Conservation (phyloP, 2,888 invertebrate species). For the Caenorhabditis angaria region DNA sequence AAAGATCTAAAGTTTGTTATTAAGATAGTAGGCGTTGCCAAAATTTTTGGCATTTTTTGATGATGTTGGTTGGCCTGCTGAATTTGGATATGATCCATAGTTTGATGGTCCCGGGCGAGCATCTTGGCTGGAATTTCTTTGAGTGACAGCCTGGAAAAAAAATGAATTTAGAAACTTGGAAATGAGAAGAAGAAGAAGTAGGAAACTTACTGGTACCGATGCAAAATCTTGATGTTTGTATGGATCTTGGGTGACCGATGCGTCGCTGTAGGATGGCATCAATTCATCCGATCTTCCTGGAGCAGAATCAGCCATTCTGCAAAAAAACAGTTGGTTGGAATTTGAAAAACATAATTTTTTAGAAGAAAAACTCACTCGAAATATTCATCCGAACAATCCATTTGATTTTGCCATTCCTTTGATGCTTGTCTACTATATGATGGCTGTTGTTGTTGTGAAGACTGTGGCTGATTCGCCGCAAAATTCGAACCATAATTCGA, state of each 20-base stretch:
- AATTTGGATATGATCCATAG: neutral
- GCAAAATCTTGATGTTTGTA: slow-evolving; percentile 3
- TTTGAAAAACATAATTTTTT: too few relatives aligned
- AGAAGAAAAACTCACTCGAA: neutral
- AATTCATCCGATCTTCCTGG: slow-evolving; percentile 8
- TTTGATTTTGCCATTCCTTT: slow-evolving; percentile 4
- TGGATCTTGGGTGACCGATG: too few relatives aligned
- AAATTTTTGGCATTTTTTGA: slow-evolving; percentile 1
- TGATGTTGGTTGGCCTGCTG: neutral
- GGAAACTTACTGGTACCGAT: neutral
- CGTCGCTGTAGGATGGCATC: slow-evolving; percentile 7
- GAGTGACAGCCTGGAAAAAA: neutral
- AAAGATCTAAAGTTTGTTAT: slow-evolving; percentile 8
- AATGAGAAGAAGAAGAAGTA: neutral
- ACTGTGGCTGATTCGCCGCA: neutral
- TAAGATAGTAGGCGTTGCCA: neutral
- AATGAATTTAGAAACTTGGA: neutral
- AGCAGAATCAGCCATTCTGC: neutral
- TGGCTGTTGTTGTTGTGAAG: neutral
- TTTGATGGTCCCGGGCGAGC: neutral
- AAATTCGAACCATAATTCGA: too few relatives aligned
- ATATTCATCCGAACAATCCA: slow-evolving; percentile 10
- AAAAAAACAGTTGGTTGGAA: neutral
- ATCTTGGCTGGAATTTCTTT: slow-evolving; percentile 8
- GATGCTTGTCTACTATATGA: neutral